Conservation (phyloP, 2,113 vertebrate genomes). For the Epinephelus fuscoguttatus region DNA sequence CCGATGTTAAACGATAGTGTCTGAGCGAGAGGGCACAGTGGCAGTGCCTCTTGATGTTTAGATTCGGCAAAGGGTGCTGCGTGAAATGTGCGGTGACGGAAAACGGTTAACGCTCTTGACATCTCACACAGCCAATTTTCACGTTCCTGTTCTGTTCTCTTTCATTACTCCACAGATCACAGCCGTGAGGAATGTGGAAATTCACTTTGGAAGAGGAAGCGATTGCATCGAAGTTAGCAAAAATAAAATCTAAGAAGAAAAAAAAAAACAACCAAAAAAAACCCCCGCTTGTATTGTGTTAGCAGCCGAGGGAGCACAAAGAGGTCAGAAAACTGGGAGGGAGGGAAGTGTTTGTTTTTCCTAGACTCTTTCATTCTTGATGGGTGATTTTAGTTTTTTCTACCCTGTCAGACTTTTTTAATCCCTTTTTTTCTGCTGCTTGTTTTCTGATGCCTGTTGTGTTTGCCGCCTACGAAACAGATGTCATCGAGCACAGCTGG, state of each 20-base stretch:
- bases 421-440: conserved; percentile 33
- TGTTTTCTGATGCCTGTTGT: conserved; percentile 71
- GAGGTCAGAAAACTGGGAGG: conserved; percentile 47
- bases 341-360: conserved; percentile 53
- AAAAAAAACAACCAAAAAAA: neutral
- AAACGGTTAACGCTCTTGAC: conserved; percentile 57
- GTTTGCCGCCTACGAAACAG: conserved; percentile 72
- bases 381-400: conserved; percentile 48
- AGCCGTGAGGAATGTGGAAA: conserved; percentile 51
- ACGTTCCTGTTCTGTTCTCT: conserved; percentile 59
- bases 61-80: conserved; percentile 46
- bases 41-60: conserved; percentile 52
- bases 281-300: neutral
- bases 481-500: conserved; percentile 77
- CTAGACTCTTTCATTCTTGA: conserved; percentile 50
- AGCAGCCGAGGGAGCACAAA: conserved; percentile 29
- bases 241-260: conserved; percentile 15
- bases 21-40: conserved; percentile 39
- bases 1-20: conserved; percentile 58
- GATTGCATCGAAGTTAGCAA: conserved; percentile 17
- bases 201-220: conserved; percentile 55
- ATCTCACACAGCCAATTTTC: conserved; percentile 66
- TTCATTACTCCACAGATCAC: conserved; percentile 62
- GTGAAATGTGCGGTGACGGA: conserved; percentile 63
- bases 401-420: conserved; percentile 59